phyloP scores from a whole-genome alignment of 2,797 vertebrate genomes.

The Brachyalestes nurse region DNA sequence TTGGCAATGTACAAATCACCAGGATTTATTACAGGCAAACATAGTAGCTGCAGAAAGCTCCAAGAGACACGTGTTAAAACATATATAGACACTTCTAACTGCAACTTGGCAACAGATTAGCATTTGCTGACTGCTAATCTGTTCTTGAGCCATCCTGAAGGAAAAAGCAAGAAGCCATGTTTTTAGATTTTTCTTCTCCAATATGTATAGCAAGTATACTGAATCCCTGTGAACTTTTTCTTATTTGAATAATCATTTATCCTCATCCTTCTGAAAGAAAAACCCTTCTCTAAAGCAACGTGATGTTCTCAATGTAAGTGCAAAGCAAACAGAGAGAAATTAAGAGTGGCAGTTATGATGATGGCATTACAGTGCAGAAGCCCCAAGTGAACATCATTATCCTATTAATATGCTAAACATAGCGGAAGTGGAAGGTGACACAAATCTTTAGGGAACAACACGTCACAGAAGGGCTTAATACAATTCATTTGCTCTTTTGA shows the following conservation, averaged over 20 bases:
- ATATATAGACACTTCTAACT: not conserved
- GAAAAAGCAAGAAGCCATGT: not conserved
- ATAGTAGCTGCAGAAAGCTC: not conserved
- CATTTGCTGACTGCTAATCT: not conserved
- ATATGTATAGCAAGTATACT: not conserved
- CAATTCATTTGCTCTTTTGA: conserved; percentile 36
- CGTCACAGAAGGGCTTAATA: conserved; percentile 39
- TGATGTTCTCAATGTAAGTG: conserved; percentile 6
- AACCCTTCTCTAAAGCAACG: not conserved
- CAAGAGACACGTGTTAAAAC: not conserved
- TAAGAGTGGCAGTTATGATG: conserved; percentile 35
- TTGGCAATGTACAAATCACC: conserved; percentile 4
- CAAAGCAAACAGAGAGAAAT: conserved; percentile 30
- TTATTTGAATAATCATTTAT: not conserved
- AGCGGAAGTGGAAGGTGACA: conserved; percentile 36
- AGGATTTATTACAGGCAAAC: not conserved
- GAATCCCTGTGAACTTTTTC: not conserved
- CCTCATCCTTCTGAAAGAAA: not conserved
- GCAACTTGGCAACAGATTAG: not conserved
- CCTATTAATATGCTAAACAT: conserved; percentile 37
- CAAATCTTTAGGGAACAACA: conserved; percentile 29
- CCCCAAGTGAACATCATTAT: conserved; percentile 29
- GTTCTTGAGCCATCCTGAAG: not conserved
- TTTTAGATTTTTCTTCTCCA: not conserved
- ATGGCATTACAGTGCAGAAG: conserved; percentile 20